Evolutionary conservation across 2,888 invertebrate species (phyloP).

Genomic region (Gymnocheta viridis): DNA sequence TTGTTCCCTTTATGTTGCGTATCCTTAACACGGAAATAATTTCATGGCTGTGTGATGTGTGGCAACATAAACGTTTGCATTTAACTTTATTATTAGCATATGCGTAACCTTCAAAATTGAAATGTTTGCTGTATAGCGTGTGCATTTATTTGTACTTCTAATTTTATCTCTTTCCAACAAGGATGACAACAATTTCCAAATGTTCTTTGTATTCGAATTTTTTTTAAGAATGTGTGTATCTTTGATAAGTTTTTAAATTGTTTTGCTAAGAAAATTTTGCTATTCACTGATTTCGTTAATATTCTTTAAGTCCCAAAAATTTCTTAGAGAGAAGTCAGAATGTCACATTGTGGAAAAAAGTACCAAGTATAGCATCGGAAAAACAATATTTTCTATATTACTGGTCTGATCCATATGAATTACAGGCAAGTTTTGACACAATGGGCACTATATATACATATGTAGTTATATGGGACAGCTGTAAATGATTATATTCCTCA

Average conservation of each 20-base stretch:
- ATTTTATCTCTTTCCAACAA: constrained; percentile 62
- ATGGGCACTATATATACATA: too few species aligned
- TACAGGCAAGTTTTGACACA: too few species aligned
- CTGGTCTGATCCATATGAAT: too few species aligned
- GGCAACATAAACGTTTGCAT: constrained; percentile 68
- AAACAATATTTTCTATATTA: too few species aligned
- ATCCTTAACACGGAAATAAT: constrained; percentile 74
- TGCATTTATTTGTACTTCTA: background rate
- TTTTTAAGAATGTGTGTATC: constrained; percentile 21
- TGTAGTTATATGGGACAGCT: too few species aligned
- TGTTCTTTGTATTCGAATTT: constrained; percentile 11
- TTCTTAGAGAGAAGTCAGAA: background rate
- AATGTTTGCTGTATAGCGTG: constrained; percentile 3
- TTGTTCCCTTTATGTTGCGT: constrained; percentile 31
- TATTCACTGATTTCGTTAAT: constrained; percentile 40
- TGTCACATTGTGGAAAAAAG: too few species aligned
- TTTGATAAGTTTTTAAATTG: constrained; percentile 48
- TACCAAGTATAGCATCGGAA: too few species aligned
- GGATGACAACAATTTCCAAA: constrained; percentile 61
- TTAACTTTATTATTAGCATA: constrained; percentile 72
- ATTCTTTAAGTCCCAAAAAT: background rate
- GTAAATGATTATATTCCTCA: too few species aligned
- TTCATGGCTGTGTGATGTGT: constrained; percentile 75
- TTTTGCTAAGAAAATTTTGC: constrained; percentile 25
- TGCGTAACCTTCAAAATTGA: constrained; percentile 58